These are phyloP conservation scores for Apaloderma vittatum DNA, from an alignment of 2,113 vertebrate genomes.

Conservation along the genomic window DNA sequence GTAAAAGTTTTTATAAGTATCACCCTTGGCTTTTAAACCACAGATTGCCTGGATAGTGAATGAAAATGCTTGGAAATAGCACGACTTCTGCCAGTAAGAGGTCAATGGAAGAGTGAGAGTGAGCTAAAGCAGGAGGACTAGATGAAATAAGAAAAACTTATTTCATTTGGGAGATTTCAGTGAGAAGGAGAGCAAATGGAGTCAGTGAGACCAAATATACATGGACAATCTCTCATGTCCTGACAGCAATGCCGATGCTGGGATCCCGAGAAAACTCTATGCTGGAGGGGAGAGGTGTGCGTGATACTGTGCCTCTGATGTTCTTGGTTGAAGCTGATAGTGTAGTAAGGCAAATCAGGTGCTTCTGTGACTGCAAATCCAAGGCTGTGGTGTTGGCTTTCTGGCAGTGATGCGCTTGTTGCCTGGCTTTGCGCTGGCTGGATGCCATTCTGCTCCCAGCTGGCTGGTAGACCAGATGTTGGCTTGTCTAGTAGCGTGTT, in stretches of 20 bases:
- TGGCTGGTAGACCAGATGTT: not conserved
- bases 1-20: not conserved
- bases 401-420: not conserved
- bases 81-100: not conserved
- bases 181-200: not conserved
- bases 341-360: not conserved
- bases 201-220: not conserved
- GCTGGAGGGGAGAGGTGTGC: not conserved
- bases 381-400: not conserved
- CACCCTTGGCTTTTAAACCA: not conserved
- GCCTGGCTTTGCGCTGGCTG: not conserved
- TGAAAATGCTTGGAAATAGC: not conserved
- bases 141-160: not conserved
- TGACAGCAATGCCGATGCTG: not conserved
- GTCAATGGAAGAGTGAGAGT: not conserved
- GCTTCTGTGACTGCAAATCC: not conserved
- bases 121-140: not conserved
- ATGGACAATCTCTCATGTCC: not conserved
- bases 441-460: not conserved
- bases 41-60: not conserved
- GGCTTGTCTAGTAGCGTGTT: not conserved
- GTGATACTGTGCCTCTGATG: not conserved
- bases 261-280: fast-evolving
- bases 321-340: not conserved
- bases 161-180: not conserved